Evolutionary conservation across 2,113 vertebrate species (phyloP), one percentile per base, ranked within the genome.

Genomic region (Pituophis catenifer): DNA sequence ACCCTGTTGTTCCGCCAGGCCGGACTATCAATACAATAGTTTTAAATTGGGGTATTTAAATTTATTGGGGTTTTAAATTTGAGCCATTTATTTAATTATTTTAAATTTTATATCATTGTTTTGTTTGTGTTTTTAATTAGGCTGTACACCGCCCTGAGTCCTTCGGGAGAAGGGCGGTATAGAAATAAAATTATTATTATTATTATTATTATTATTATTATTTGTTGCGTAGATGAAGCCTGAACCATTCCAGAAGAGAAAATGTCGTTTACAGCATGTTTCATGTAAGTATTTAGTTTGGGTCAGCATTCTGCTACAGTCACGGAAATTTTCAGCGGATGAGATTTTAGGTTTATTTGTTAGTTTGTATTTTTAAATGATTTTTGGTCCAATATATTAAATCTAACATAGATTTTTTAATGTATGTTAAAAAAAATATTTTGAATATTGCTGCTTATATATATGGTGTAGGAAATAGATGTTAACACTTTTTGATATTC

Each of bases 361-460:
- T 70, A 70, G 29, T 70, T 81, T 81, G 70, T 33, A 81, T 81
- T 81, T 17, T 38, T 81, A 19, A 81, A 38, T 38, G 15, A 81
- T 75, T 33, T 70, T 70, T 70, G 44, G 44, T 48, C 44, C 44
- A 48, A 48, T 48, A 48, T 48, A 48, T 5, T 48, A 48, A 48
- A 48, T 48, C 44, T 48, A 48, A 48, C 44, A 48, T 48, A 48
- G 44, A 48, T 48, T 48, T 48, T 48, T 48, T 1, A 6, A 6
- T 92, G 17, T 85, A 17, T 92, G 93, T 94, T 33, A 92, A 93
- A 48, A 15, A 44, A 93, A 94, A 91, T 54, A 24, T 59, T 59
- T 53, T 86, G 48, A 57, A 23, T 23, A 38, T 90, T 90, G 29
- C 26, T 86, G 91, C 23, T 52, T 90, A n/a, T 10, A n/a, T 21